These are phyloP conservation scores for Lycaena phlaeas DNA, from an alignment of 2,888 invertebrate species.

Conservation along the genomic window DNA sequence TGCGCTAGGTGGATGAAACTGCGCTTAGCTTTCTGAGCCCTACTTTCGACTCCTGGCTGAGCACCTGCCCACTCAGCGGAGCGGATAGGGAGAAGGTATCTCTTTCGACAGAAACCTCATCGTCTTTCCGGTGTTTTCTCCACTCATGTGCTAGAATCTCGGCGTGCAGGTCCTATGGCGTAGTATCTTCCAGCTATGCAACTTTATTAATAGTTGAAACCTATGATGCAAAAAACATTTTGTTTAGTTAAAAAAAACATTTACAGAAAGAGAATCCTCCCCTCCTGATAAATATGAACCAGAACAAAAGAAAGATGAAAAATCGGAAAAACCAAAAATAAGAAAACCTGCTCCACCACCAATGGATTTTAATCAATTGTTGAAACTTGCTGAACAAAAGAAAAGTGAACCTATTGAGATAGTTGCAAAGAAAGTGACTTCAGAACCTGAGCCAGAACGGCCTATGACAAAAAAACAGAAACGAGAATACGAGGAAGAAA, in stretches of 20 bases:
- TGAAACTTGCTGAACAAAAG: slow-evolving; percentile 88
- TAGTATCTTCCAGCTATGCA: too few species aligned
- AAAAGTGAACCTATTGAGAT: slow-evolving; percentile 82
- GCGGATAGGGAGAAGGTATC: too few species aligned
- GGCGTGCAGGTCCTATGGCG: too few species aligned
- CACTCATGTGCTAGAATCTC: too few species aligned
- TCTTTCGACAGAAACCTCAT: too few species aligned
- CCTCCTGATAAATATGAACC: slow-evolving; percentile 50
- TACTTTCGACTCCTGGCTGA: too few species aligned
- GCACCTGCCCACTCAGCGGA: too few species aligned
- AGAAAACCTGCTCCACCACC: slow-evolving; percentile 79
- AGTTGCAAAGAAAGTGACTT: slow-evolving; percentile 33
- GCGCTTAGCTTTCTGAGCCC: too few species aligned
- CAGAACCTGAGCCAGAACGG: slow-evolving; percentile 77
- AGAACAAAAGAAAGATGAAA: slow-evolving; percentile 53
- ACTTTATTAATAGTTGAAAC: too few species aligned
- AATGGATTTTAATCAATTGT: slow-evolving; percentile 83
- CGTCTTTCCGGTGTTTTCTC: too few species aligned
- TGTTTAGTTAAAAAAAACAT: background rate
- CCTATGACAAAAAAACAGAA: slow-evolving; percentile 87
- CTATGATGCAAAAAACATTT: too few species aligned
- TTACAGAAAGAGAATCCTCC: slow-evolving; percentile 30
- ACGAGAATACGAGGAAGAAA: slow-evolving; percentile 80
- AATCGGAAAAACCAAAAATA: slow-evolving; percentile 70
- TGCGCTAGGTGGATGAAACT: too few species aligned